Conservation (phyloP, 53 echinoderm and acorn worm species). For the Actinopyga echinites region DNA sequence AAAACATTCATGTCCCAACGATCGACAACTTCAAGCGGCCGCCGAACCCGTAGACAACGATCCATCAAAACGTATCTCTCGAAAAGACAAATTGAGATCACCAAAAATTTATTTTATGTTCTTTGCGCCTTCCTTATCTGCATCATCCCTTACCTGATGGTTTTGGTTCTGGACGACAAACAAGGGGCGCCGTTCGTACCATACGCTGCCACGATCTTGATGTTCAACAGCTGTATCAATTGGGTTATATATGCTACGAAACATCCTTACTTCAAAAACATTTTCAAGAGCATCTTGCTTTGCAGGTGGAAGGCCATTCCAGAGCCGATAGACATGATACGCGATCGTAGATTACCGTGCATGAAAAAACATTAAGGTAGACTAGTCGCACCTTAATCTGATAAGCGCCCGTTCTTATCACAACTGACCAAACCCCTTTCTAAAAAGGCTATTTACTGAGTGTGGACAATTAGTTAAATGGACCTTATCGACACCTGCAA, state of each 20-base stretch:
- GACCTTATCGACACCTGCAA: no score
- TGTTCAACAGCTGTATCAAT: conserved; percentile 76
- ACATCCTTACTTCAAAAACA: conserved; percentile 69
- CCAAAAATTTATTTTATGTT: conserved; percentile 76
- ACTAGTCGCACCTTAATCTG: no score
- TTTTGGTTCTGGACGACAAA: conserved; percentile 40
- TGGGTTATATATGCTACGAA: conserved; percentile 79
- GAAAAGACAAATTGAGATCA: conserved; percentile 63
- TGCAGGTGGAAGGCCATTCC: conserved; percentile 62
- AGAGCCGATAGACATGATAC: conserved; percentile 49
- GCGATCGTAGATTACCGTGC: conserved; percentile 14
- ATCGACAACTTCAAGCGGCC: conserved; percentile 15
- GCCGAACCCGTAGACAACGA: not conserved
- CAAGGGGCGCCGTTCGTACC: conserved; percentile 49
- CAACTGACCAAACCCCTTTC: no score
- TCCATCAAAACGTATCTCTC: conserved; percentile 43
- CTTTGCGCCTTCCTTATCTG: conserved; percentile 66
- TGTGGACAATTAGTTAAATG: no score
- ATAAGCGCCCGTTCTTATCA: no score
- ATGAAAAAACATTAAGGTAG: not conserved
- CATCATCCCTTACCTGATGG: conserved; percentile 58
- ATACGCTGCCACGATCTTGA: conserved; percentile 55
- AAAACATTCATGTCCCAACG: conserved; percentile 1
- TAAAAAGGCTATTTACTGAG: no score
- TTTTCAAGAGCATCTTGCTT: conserved; percentile 56